Conservation (phyloP, 2,888 invertebrate species). For the Leucophenga montana region DNA sequence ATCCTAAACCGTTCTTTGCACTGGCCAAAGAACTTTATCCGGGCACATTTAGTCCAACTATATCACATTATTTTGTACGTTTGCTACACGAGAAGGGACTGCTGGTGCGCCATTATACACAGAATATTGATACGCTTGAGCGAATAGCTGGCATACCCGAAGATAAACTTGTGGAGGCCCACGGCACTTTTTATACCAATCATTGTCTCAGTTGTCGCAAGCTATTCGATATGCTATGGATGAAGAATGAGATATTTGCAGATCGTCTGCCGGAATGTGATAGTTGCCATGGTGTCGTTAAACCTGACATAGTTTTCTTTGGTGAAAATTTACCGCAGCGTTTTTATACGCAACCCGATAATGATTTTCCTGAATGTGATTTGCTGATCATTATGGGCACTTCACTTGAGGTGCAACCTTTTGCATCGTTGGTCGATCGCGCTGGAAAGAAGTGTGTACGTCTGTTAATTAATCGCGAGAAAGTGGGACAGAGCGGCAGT, state of each 20-base stretch:
- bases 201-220: constrained; percentile 86
- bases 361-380: constrained; percentile 90
- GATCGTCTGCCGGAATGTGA: constrained; percentile 86
- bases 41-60: constrained; percentile 89
- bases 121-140: constrained; percentile 96
- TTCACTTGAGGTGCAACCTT: constrained; percentile 94
- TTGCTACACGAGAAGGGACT: constrained; percentile 88
- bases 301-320: constrained; percentile 97
- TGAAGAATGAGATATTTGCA: constrained; percentile 86
- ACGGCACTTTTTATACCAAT: constrained; percentile 92
- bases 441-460: constrained; percentile 84
- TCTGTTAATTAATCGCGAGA: constrained; percentile 89
- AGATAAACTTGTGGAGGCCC: constrained; percentile 93
- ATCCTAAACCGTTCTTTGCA: constrained; percentile 94
- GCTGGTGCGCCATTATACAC: constrained; percentile 84
- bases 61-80: constrained; percentile 91
- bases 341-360: constrained; percentile 80
- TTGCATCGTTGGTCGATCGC: constrained; percentile 89
- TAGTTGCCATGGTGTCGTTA: constrained; percentile 85
- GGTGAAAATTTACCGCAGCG: constrained; percentile 89
- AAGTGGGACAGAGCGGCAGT: constrained; percentile 76
- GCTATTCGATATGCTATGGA: constrained; percentile 85
- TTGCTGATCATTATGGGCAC: constrained; percentile 96
- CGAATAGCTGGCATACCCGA: constrained; percentile 86
- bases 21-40: constrained; percentile 93